phyloP scores from a whole-genome alignment of 2,797 vertebrate species.

The Allobates femoralis region DNA sequence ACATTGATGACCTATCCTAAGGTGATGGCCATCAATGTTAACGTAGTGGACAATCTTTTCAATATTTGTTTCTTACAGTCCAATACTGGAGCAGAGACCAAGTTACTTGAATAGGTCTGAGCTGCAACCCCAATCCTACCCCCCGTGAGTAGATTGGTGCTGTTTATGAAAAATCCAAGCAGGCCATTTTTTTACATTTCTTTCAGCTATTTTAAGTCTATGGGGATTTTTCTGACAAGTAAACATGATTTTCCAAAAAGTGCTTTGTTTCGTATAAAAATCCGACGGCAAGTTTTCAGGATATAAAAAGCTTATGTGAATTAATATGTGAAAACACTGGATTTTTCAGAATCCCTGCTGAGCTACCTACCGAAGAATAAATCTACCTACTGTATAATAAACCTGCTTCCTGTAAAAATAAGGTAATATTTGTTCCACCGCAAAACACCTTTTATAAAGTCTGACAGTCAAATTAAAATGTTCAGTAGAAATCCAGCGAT shows the following conservation, averaged over 20 bases:
- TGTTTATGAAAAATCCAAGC: too few species aligned
- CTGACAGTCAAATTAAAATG: conserved; percentile 62
- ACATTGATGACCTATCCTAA: too few species aligned
- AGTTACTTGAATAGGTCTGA: neutral
- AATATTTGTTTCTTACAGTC: too few species aligned
- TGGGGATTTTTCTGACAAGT: neutral
- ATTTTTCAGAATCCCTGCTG: neutral
- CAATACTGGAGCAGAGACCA: neutral
- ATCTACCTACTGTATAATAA: neutral
- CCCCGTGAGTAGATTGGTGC: neutral
- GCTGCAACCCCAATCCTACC: neutral
- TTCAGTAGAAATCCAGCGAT: conserved; percentile 49
- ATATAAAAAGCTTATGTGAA: neutral
- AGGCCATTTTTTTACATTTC: neutral
- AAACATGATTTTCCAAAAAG: neutral
- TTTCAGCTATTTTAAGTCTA: neutral
- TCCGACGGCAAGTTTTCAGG: neutral
- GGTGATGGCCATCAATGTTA: too few species aligned
- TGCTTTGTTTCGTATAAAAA: neutral
- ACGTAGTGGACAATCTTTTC: too few species aligned
- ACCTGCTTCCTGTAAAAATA: neutral
- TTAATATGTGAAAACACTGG: neutral
- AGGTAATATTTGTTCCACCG: conserved; percentile 10
- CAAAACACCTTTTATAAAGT: conserved; percentile 46
- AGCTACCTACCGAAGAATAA: conserved; percentile 10